phyloP scores from a whole-genome alignment of 2,888 invertebrate genomes.

The Mythimna lalbum region DNA sequence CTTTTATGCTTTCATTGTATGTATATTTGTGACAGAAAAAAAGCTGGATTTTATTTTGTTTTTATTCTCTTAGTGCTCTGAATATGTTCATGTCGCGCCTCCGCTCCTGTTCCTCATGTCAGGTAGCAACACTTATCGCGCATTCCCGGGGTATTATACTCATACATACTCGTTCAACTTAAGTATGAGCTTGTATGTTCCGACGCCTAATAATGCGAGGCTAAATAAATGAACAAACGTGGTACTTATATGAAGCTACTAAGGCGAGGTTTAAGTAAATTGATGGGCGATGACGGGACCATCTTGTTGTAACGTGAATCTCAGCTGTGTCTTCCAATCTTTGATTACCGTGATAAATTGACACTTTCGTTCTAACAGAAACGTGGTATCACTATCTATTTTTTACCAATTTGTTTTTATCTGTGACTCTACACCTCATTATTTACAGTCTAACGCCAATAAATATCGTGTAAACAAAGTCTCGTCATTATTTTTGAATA shows the following conservation, averaged over 20 bases:
- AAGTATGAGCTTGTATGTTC: slow-evolving; percentile 40
- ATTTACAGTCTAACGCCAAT: slow-evolving; percentile 47
- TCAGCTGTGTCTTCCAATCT: slow-evolving; percentile 2
- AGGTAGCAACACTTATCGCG: slow-evolving; percentile 60
- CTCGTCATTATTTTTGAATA: slow-evolving; percentile 45
- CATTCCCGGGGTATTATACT: slow-evolving; percentile 49
- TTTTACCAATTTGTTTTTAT: slow-evolving; percentile 51
- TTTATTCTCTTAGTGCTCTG: slow-evolving; percentile 39
- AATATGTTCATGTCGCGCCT: slow-evolving; percentile 35
- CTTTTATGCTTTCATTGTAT: slow-evolving; percentile 46
- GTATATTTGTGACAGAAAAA: slow-evolving; percentile 41
- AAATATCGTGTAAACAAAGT: slow-evolving; percentile 42
- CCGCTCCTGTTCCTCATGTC: slow-evolving; percentile 37
- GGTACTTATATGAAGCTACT: slow-evolving; percentile 3
- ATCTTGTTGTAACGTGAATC: slow-evolving; percentile 33
- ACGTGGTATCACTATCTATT: slow-evolving; percentile 28
- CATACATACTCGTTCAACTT: slow-evolving; percentile 38
- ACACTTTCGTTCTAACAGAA: slow-evolving; percentile 25
- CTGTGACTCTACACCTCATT: slow-evolving; percentile 47
- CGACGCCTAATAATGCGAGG: slow-evolving; percentile 31
- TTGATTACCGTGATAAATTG: slow-evolving; percentile 45
- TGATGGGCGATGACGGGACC: slow-evolving; percentile 17
- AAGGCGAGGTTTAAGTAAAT: slow-evolving; percentile 13
- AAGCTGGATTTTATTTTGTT: slow-evolving; percentile 29
- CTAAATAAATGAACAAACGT: slow-evolving; percentile 32